phyloP scores from a whole-genome alignment of 35 echinoderm and acorn worm genomes.

The Lytechinus variegatus region DNA sequence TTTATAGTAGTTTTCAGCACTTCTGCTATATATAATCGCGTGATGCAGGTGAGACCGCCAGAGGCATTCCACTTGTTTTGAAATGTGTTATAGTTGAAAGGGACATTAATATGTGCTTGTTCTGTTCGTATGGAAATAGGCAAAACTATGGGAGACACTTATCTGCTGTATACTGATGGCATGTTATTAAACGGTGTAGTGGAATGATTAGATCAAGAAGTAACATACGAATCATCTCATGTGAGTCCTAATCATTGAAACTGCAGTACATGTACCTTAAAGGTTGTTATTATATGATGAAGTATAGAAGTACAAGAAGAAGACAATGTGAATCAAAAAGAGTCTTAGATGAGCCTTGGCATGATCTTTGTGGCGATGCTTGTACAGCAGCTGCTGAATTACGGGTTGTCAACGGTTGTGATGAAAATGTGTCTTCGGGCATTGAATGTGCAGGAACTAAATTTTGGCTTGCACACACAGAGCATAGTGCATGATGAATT shows the following conservation, averaged over 20 bases:
- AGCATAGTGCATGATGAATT: constrained; percentile 16
- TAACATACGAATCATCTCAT: background rate
- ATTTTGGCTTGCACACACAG: background rate
- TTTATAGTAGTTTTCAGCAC: too few relatives aligned
- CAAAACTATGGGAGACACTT: background rate
- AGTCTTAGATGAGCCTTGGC: constrained; percentile 8
- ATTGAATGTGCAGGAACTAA: background rate
- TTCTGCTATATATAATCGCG: too few relatives aligned
- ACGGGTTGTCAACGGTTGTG: too few relatives aligned
- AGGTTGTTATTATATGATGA: background rate
- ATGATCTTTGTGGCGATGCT: constrained; percentile 15
- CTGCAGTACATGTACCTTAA: constrained; percentile 10
- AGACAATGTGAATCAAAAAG: constrained; percentile 16
- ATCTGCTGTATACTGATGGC: background rate
- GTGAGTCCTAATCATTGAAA: background rate
- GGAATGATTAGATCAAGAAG: constrained; percentile 36
- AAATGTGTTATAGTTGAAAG: background rate
- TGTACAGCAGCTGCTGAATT: background rate
- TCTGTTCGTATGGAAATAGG: constrained; percentile 27
- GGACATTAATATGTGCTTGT: background rate
- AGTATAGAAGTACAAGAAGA: constrained; percentile 3
- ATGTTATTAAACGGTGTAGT: constrained; percentile 28
- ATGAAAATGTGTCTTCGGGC: too few relatives aligned
- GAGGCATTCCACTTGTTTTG: too few relatives aligned
- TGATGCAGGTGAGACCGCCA: too few relatives aligned